A percentile compares a stretch with the other conserved stretches of the same genome.
Evolutionary conservation across 2,888 invertebrate species (phyloP).

Genomic region (Sepiola atlantica): DNA sequence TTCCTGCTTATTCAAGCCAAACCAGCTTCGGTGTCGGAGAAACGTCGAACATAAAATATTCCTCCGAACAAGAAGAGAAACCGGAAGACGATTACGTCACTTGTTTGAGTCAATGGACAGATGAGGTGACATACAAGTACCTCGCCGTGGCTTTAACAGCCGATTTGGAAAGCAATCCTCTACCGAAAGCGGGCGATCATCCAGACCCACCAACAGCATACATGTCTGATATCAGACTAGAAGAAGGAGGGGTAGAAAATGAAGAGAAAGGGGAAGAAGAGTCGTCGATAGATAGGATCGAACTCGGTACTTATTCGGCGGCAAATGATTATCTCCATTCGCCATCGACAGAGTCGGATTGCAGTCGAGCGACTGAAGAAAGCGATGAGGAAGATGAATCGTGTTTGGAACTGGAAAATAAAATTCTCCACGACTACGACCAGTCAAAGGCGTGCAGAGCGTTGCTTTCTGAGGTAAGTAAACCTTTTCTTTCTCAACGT

Average conservation of each 20-base stretch:
- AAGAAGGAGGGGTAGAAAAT: not conserved
- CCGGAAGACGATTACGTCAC: not conserved
- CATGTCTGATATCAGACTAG: not conserved
- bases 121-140: constrained; percentile 37
- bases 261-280: not conserved
- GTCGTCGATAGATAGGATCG: not conserved
- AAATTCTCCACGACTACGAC: constrained; percentile 39
- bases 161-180: not conserved
- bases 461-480: constrained; percentile 39
- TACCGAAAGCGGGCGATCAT: not conserved
- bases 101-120: not conserved
- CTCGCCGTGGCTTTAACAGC: not conserved
- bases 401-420: constrained; percentile 35
- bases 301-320: not conserved
- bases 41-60: not conserved
- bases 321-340: not conserved
- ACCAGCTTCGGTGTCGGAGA: not conserved
- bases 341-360: not conserved
- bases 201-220: not conserved
- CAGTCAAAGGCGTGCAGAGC: not conserved
- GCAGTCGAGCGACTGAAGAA: not conserved
- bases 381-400: not conserved
- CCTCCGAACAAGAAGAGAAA: not conserved
- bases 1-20: not conserved
- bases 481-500: not conserved